phyloP scores from a whole-genome alignment of 2,113 vertebrate genomes.

The Aix galericulata region DNA sequence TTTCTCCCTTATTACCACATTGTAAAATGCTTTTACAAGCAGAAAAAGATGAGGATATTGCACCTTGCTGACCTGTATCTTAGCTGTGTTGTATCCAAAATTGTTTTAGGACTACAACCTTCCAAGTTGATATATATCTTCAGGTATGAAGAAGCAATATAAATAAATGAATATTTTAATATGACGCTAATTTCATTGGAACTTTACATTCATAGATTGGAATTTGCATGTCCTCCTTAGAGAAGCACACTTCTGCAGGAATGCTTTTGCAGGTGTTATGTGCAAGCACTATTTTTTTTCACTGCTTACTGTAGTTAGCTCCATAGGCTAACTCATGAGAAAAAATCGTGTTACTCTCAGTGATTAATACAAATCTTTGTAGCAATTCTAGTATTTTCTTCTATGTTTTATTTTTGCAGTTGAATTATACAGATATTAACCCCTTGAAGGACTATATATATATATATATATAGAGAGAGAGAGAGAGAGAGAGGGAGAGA shows the following conservation, averaged over 20 bases:
- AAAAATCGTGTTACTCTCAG: background rate
- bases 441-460: background rate
- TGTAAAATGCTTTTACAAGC: background rate
- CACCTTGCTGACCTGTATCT: background rate
- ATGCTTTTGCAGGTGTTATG: background rate
- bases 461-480: too few relatives aligned
- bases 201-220: background rate
- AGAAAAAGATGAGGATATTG: background rate
- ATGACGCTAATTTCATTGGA: background rate
- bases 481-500: too few relatives aligned
- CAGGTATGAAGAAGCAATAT: background rate
- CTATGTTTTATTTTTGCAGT: background rate
- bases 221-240: background rate
- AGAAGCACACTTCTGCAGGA: background rate
- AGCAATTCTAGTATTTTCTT: background rate
- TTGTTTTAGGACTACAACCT: background rate
- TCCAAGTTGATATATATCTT: background rate
- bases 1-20: slow-evolving; percentile 6
- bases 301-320: background rate
- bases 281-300: background rate
- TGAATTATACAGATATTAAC: background rate
- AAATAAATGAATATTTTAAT: background rate
- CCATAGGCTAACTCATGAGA: background rate
- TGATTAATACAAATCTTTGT: background rate
- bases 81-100: background rate